Conservation (phyloP, 2,797 vertebrate genomes). For the Phoxinus dragarum region DNA sequence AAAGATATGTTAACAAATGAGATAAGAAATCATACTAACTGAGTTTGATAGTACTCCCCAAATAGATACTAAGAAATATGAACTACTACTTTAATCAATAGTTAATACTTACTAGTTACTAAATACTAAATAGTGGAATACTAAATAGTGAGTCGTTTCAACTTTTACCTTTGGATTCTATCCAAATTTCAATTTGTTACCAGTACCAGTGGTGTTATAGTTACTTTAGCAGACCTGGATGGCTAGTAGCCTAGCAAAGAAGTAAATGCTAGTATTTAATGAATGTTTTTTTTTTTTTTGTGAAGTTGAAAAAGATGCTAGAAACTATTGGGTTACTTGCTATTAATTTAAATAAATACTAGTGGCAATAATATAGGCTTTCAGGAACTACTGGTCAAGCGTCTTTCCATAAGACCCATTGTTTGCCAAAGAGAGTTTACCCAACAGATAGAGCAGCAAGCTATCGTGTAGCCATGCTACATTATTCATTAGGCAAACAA, state of each 20-base stretch:
- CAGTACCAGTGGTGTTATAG: background rate
- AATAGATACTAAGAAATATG: background rate
- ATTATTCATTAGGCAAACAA: conserved; percentile 28
- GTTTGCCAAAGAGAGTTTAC: background rate
- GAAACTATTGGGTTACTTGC: background rate
- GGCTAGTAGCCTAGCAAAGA: background rate
- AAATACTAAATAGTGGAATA: too few relatives aligned
- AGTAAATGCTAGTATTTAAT: background rate
- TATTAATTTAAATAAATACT: background rate
- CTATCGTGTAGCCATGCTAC: background rate
- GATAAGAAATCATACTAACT: background rate
- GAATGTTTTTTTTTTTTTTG: background rate
- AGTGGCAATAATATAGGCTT: background rate
- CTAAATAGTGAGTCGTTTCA: background rate
- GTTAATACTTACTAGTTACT: background rate
- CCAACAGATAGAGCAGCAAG: background rate
- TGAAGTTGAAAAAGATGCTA: background rate
- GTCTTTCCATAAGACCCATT: background rate
- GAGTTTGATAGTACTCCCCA: too few relatives aligned
- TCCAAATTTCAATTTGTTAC: background rate
- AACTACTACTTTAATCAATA: background rate
- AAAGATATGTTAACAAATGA: background rate
- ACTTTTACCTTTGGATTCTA: background rate
- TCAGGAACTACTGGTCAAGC: background rate
- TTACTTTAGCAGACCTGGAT: too few relatives aligned